Conservation (phyloP, 2,888 invertebrate genomes). For the Plemyria rubiginata region DNA sequence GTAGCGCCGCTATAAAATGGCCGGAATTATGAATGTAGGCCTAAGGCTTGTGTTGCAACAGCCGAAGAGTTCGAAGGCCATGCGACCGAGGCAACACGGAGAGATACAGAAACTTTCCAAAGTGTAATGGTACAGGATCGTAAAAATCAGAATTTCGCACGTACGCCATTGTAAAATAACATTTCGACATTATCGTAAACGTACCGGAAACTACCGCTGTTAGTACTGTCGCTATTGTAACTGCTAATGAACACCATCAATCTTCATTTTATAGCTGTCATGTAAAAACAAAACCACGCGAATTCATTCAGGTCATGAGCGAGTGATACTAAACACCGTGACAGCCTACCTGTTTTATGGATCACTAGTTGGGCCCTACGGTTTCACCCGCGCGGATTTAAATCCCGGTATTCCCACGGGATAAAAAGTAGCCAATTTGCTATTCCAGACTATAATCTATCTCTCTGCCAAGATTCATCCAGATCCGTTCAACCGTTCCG, state of each 20-base stretch:
- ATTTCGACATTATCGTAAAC: constrained; percentile 8
- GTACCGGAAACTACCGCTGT: constrained; percentile 3
- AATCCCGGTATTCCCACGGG: no score
- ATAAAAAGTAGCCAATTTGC: no score
- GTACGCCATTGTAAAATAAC: constrained; percentile 2
- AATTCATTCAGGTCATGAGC: not conserved
- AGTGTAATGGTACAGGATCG: not conserved
- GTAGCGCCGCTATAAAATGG: no score
- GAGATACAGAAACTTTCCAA: not conserved
- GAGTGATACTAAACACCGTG: constrained; percentile 1
- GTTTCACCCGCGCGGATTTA: no score
- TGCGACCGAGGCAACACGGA: no score
- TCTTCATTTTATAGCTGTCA: constrained; percentile 15
- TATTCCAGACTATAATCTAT: no score
- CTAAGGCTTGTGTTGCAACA: no score
- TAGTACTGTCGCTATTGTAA: not conserved
- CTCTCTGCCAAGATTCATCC: no score
- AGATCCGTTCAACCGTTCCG: no score
- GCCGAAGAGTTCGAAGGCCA: no score
- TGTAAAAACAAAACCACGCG: constrained; percentile 6
- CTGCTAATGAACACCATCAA: constrained; percentile 15
- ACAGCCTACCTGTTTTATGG: not conserved
- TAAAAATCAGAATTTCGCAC: constrained; percentile 1
- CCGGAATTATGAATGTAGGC: no score
- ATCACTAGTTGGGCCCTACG: not conserved